Conservation (phyloP, 2,888 invertebrate genomes). For the Metalampra italica region DNA sequence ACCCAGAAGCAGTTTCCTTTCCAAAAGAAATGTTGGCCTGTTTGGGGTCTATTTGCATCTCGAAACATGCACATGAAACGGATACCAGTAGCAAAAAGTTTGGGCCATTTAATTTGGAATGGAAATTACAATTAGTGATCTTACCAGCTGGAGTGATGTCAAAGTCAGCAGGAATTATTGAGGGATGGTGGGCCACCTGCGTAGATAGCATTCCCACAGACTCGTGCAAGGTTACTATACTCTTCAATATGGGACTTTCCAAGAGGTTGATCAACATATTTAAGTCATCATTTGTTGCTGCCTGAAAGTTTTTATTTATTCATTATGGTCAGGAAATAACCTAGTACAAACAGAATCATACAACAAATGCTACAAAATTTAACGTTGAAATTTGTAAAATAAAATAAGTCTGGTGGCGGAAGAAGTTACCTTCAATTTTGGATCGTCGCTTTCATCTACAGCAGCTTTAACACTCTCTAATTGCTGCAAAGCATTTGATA, state of each 20-base stretch:
- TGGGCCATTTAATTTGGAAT: too few relatives aligned
- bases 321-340: background rate
- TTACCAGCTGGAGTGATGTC: constrained; percentile 90
- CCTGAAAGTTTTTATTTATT: constrained; percentile 34
- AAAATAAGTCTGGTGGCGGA: too few relatives aligned
- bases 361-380: too few relatives aligned
- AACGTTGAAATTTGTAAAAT: too few relatives aligned
- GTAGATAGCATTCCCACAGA: constrained; percentile 92
- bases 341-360: background rate
- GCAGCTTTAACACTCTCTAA: constrained; percentile 92
- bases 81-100: too few relatives aligned
- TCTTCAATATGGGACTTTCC: constrained; percentile 94
- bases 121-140: background rate
- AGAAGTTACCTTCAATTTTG: constrained; percentile 82
- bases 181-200: constrained; percentile 93
- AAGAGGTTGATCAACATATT: constrained; percentile 89
- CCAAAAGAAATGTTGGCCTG: too few relatives aligned
- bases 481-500: constrained; percentile 92
- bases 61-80: too few relatives aligned
- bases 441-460: constrained; percentile 90
- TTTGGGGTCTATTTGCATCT: too few relatives aligned
- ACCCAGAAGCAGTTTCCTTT: too few relatives aligned
- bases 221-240: constrained; percentile 94
- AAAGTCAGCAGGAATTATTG: constrained; percentile 94
- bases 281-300: constrained; percentile 85